Base-by-base conservation (phyloP, 1,140 invertebrate genomes). In the Cyclina sinensis region DNA sequence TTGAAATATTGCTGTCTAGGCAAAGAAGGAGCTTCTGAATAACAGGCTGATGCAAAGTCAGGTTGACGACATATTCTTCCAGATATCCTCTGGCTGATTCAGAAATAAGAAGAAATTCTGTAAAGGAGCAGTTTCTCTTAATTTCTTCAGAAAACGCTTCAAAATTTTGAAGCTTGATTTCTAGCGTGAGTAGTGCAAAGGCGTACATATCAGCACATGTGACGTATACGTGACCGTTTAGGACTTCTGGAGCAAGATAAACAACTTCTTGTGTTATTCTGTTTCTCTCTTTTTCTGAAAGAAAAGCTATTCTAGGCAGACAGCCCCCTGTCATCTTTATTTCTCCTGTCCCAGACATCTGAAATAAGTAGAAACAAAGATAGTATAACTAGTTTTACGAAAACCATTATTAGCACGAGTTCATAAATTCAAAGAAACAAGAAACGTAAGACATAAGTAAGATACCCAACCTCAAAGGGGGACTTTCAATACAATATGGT, bases 341-440 rank as follows among this genome's bases (percentile, higher is more conserved):
- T n/a, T 88, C 86, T 24, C 86, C 86, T 46, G 27, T 82, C 1
- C 37, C 65, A 1, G 46, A 82, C n/a, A 82, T 68, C 86, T 88
- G 43, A n/a, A 39, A 73, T 39, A n/a, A n/a, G n/a, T n/a, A n/a
- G n/a, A n/a, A n/a, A n/a, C n/a, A n/a, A n/a, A n/a, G n/a, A n/a
- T n/a, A n/a, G n/a, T n/a, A n/a, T n/a, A n/a, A n/a, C n/a, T n/a
- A n/a, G n/a, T n/a, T n/a, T n/a, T n/a, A n/a, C n/a, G n/a, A n/a
- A n/a, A n/a, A n/a, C n/a, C n/a, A n/a, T n/a, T n/a, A n/a, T n/a
- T n/a, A n/a, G n/a, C n/a, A n/a, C n/a, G n/a, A n/a, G n/a, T n/a
- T n/a, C n/a, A n/a, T n/a, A n/a, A n/a, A n/a, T n/a, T n/a, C n/a
- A n/a, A n/a, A n/a, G n/a, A n/a, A n/a, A n/a, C n/a, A n/a, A n/a